Percentiles rank a stretch among this genome's conserved stretches.
Conservation (phyloP, 1,140 invertebrate genomes). For the Sesamia nonagrioides region DNA sequence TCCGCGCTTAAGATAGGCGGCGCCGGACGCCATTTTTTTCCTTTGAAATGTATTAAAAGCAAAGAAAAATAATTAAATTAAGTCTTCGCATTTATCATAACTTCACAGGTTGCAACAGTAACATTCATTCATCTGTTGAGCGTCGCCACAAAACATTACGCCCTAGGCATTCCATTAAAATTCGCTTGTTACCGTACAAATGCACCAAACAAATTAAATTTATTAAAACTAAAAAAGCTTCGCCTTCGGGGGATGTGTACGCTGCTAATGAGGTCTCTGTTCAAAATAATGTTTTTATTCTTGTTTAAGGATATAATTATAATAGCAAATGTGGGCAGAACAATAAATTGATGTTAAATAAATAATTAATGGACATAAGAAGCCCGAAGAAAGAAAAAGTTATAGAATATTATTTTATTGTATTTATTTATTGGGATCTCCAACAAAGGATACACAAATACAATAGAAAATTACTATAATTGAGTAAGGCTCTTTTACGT, state of each 20-base stretch:
- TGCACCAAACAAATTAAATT: constrained; percentile 36
- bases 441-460: no score
- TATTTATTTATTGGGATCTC: no score
- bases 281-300: constrained; percentile 35
- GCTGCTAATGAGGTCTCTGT: constrained; percentile 39
- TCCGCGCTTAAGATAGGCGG: background rate
- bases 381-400: no score
- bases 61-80: background rate
- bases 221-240: constrained; percentile 23
- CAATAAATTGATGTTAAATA: no score
- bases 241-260: constrained; percentile 15
- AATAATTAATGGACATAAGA: no score
- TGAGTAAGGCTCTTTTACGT: no score
- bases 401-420: no score
- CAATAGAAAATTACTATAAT: no score
- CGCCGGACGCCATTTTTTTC: background rate
- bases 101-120: constrained; percentile 5
- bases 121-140: constrained; percentile 11
- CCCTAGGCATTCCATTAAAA: constrained; percentile 38
- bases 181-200: constrained; percentile 16
- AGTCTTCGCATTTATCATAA: background rate
- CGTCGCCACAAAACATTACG: constrained; percentile 3
- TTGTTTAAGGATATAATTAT: constrained; percentile 15
- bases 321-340: no score
- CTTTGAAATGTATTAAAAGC: background rate